Conservation (phyloP, 2,113 vertebrate species). For the Hyla sarda region DNA sequence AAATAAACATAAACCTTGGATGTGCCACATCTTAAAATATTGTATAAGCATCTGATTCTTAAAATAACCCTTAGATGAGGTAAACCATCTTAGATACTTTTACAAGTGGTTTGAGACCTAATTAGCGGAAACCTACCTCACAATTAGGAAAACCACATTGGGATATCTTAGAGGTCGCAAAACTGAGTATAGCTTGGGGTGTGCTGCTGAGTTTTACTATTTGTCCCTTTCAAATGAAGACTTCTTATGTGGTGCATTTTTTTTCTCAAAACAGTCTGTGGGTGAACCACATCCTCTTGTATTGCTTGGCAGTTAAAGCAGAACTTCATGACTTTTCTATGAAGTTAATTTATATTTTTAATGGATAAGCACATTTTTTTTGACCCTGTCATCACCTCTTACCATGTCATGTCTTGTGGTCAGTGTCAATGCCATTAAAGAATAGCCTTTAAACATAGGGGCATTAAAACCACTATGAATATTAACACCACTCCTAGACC, state of each 20-base stretch:
- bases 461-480: neutral
- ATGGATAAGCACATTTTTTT: constrained; percentile 7
- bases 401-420: neutral
- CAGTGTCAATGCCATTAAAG: neutral
- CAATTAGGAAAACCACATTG: constrained; percentile 26
- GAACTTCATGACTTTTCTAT: neutral
- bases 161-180: neutral
- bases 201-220: neutral
- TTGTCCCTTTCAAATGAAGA: neutral
- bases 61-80: constrained; percentile 24
- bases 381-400: constrained; percentile 11
- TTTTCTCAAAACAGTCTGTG: neutral
- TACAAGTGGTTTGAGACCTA: constrained; percentile 6
- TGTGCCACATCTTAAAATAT: constrained; percentile 30
- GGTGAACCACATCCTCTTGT: constrained; percentile 41
- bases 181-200: neutral
- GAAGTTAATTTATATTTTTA: constrained; percentile 3
- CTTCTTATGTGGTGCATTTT: neutral
- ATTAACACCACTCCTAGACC: neutral
- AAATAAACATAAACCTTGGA: constrained; percentile 8
- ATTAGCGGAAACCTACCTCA: constrained; percentile 2
- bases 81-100: constrained; percentile 2
- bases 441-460: neutral
- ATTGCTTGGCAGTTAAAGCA: neutral
- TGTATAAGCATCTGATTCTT: constrained; percentile 6